Base-by-base conservation (phyloP, 2,888 invertebrate species). In the Apotomis capreana region DNA sequence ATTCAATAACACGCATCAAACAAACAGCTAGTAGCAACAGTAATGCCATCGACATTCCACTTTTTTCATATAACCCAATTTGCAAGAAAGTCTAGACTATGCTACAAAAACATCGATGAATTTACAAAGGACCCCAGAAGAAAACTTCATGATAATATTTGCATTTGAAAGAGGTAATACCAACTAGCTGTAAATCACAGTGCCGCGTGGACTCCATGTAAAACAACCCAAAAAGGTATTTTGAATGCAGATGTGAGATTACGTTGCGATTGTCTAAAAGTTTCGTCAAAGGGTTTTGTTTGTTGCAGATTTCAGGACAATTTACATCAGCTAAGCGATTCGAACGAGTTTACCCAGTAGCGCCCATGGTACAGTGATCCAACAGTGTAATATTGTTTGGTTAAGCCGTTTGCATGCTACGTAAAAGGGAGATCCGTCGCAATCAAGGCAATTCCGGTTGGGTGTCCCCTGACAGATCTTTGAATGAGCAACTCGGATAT, bases 101-200 rank as follows among this genome's bases (percentile, higher is more conserved):
- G 80, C 79, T 79, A 83, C 78, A 81, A 80, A 81, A 83, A 80
- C 80, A 83, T 84, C 84, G 83, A 81, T 79, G 78, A 84, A 86
- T 86, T 88, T 87, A 86, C 85, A 88, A 88, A 85, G 84, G 80
- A 80, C 78, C 75, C 26, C 75, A 78, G 77, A 80, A 83, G 83
- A 80, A 81, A 78, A 80, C 78, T 81, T 77, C 74, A 81, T 80
- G 77, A 86, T 87, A 87, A 86, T 86, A 89, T 89, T 89, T 88
- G 87, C 89, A 89, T 89, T 84, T 83, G 80, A 89, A 89, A 88
- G 87, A 83, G 82, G 77, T 80, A 78, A 54, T 80, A 79, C 76
- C 76, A 84, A 84, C 84, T 87, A 86, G 80, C 84, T 82, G 83
- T 84, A 61, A 60, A 83, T 80, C 63, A 69, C 70, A 70, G 80